Conservation (phyloP, 92 coral and sea anemone species). For the Phenganax subtilis region DNA sequence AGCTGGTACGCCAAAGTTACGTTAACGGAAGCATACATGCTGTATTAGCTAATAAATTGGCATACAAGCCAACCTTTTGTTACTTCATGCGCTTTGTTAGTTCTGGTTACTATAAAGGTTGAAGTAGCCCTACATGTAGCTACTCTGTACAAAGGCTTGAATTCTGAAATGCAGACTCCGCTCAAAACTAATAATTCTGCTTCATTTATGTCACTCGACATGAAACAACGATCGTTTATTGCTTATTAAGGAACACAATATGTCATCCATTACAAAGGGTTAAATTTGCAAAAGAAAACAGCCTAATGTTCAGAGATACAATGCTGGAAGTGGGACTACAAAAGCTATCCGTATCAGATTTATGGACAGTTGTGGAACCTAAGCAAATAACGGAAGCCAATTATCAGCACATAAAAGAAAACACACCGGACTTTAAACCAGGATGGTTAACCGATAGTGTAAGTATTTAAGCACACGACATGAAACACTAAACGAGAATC, state of each 20-base stretch:
- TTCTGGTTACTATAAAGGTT: too few species aligned
- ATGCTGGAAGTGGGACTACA: conserved; percentile 1
- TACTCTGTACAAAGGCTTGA: too few species aligned
- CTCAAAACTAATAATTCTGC: too few species aligned
- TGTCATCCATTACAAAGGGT: not conserved
- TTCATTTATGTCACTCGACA: too few species aligned
- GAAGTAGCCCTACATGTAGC: too few species aligned
- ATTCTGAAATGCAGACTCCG: too few species aligned
- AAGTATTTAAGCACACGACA: not conserved
- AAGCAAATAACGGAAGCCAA: not conserved
- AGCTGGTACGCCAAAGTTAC: too few species aligned
- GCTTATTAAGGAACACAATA: not conserved
- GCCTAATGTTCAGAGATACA: not conserved
- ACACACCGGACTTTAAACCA: conserved; percentile 11
- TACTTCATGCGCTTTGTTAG: too few species aligned
- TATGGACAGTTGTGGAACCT: conserved; percentile 10
- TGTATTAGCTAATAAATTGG: too few species aligned
- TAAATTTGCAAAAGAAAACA: not conserved
- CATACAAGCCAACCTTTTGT: too few species aligned
- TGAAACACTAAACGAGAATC: not conserved
- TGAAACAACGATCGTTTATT: not conserved
- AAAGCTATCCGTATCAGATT: not conserved
- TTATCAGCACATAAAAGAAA: not conserved
- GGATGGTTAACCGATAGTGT: conserved; percentile 29
- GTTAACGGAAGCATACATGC: too few species aligned